These are phyloP conservation scores for Dicranocentrus wangi DNA, from an alignment of 2,888 invertebrate genomes.

Conservation along the genomic window DNA sequence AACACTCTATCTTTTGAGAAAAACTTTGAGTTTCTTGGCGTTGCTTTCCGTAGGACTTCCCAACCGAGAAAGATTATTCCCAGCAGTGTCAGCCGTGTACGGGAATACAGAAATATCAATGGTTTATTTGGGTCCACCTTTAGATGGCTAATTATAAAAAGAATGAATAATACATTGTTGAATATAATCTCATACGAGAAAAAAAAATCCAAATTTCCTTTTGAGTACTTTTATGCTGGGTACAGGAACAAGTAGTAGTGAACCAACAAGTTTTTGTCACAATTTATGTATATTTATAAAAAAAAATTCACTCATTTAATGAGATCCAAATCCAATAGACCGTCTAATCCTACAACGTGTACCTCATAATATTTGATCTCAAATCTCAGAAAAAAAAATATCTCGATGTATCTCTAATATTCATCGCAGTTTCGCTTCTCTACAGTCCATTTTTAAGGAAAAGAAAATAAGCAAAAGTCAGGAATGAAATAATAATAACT, in stretches of 20 bases:
- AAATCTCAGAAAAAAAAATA: background rate
- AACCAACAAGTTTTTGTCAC: too few species aligned
- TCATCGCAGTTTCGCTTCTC: constrained; percentile 5
- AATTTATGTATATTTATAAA: too few species aligned
- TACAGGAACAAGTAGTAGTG: too few species aligned
- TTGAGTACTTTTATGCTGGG: too few species aligned
- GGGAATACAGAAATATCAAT: constrained; percentile 99
- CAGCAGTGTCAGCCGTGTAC: constrained; percentile 97
- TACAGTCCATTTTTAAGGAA: constrained; percentile 1
- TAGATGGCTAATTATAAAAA: constrained; percentile 83
- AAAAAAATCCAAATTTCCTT: too few species aligned
- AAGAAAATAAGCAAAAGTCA: too few species aligned
- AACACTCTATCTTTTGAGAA: constrained; percentile 97
- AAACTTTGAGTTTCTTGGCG: constrained; percentile 97
- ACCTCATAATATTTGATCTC: constrained; percentile 10
- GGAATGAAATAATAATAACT: too few species aligned
- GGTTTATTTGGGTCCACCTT: constrained; percentile 97
- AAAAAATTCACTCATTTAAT: too few species aligned
- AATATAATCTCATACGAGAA: too few species aligned
- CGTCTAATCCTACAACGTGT: background rate
- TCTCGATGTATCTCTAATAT: background rate
- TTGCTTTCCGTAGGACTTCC: constrained; percentile 90
- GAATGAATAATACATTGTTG: too few species aligned
- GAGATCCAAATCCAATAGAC: too few species aligned
- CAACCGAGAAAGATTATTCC: constrained; percentile 85